phyloP scores from a whole-genome alignment of 1,140 invertebrate species.

The Ylistrum balloti region DNA sequence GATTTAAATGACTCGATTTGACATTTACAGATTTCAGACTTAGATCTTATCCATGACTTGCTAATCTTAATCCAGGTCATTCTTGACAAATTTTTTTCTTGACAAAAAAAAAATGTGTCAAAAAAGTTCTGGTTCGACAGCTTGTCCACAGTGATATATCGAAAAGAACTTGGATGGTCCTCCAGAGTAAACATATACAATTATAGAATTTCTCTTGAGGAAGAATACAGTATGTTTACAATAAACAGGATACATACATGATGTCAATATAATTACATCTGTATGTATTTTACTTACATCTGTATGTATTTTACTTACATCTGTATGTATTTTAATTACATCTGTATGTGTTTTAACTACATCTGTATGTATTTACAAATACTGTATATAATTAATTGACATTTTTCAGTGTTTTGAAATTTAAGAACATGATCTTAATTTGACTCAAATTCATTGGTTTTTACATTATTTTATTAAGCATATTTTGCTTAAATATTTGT shows the following conservation, averaged over 20 bases:
- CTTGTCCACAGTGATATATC: not conserved
- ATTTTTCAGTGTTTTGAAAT: too few relatives aligned
- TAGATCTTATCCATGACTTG: constrained; percentile 25
- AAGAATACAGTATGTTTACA: not conserved
- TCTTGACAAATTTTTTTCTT: not conserved
- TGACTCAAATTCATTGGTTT: too few relatives aligned
- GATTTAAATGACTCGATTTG: constrained; percentile 9
- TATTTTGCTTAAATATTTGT: too few relatives aligned
- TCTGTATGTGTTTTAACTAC: too few relatives aligned
- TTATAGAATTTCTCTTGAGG: not conserved
- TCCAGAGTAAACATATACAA: not conserved
- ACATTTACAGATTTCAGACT: constrained; percentile 35
- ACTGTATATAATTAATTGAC: too few relatives aligned
- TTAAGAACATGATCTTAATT: too few relatives aligned
- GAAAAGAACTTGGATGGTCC: constrained; percentile 3
- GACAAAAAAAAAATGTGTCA: constrained; percentile 34
- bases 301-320: too few relatives aligned
- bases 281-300: too few relatives aligned
- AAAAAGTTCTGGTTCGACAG: constrained; percentile 17
- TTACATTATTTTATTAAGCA: too few relatives aligned
- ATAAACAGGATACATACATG: not conserved
- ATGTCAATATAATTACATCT: too few relatives aligned
- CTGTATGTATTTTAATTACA: too few relatives aligned
- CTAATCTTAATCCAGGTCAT: constrained; percentile 34
- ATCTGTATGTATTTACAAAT: too few relatives aligned